Base-by-base conservation (phyloP, 2,797 vertebrate species). In the Xenentodon cancila region DNA sequence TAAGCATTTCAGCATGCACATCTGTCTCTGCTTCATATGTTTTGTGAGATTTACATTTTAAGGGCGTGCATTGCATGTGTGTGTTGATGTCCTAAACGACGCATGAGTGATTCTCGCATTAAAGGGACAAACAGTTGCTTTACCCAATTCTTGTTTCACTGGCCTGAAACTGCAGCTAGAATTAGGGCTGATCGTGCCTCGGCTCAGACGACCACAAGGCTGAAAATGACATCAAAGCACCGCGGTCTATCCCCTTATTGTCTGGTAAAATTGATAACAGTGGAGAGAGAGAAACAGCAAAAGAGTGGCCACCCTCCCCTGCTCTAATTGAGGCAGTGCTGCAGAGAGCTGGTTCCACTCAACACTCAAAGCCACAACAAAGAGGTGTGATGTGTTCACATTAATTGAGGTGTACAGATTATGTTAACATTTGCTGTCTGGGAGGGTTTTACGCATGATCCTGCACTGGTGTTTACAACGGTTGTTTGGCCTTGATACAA, bases 161-260 rank as follows among this genome's bases (percentile, higher is more conserved):
- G 8, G 68, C 84, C 78, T 79, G 75, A 86, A 86, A 82, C 67
- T 77, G 58, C 73, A 52, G 80, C 54, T 56, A 61, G 80, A 84
- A 87, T 87, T 82, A 82, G 74, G 83, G 81, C 75, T 73, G 82
- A 89, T 88, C 81, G 81, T 80, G 75, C 54, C 15, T 42, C 27
- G 12, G 76, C 84, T 72, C 84, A 67, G 74, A 84, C 66, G 78
- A 77, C 76, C 71, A 75, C 19, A 20, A 81, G 75, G 79, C 77
- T 81, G 71, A 87, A 85, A 87, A 89, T 81, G 71, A 86, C 85
- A 86, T 89, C 85, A 90, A 90, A 91, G 89, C 82, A 9, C 74
- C 49, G 15, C 25, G 80, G 81, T 77, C 79, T 72, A 77, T 81
- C 77, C 84, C 66, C 71, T 87, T 83, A 89, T 88, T 87, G 82